A percentile compares a stretch with the other conserved stretches of the same genome.
phyloP scores from a whole-genome alignment of 2,797 vertebrate genomes.

The Spondyliosoma cantharus region DNA sequence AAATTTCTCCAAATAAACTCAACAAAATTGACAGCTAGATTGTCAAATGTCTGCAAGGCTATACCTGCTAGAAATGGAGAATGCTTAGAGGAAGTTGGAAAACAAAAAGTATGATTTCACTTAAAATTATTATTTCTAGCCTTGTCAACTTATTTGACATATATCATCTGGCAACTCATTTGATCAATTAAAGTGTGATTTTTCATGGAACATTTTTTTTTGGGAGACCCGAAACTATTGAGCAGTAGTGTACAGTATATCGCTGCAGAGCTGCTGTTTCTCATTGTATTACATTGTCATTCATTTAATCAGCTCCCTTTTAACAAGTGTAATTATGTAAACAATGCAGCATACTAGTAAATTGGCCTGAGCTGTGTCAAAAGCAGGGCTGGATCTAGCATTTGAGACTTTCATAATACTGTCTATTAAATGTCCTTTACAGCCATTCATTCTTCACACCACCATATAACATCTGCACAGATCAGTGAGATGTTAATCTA shows the following conservation, averaged over 20 bases:
- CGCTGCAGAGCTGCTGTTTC: not conserved
- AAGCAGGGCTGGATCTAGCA: not conserved
- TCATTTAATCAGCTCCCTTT: not conserved
- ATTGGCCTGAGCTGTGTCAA: not conserved
- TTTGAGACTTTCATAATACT: conserved; percentile 3
- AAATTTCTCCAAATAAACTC: no score
- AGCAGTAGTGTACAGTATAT: not conserved
- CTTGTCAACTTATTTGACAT: no score
- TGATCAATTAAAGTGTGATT: no score
- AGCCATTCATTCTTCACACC: not conserved
- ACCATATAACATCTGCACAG: not conserved
- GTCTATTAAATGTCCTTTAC: not conserved
- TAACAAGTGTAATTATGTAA: not conserved
- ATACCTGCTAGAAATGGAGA: no score
- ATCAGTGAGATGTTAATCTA: conserved; percentile 6
- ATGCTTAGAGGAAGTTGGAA: no score
- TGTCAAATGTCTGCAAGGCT: no score
- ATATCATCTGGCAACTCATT: no score
- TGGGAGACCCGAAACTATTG: no score
- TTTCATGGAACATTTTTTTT: no score
- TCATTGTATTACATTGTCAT: not conserved
- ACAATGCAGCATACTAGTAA: not conserved
- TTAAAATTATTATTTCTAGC: no score
- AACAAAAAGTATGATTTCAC: no score
- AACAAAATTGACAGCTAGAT: no score